Evolutionary conservation across 2,113 vertebrate genomes (phyloP).

Genomic region (Barnardius zonarius): DNA sequence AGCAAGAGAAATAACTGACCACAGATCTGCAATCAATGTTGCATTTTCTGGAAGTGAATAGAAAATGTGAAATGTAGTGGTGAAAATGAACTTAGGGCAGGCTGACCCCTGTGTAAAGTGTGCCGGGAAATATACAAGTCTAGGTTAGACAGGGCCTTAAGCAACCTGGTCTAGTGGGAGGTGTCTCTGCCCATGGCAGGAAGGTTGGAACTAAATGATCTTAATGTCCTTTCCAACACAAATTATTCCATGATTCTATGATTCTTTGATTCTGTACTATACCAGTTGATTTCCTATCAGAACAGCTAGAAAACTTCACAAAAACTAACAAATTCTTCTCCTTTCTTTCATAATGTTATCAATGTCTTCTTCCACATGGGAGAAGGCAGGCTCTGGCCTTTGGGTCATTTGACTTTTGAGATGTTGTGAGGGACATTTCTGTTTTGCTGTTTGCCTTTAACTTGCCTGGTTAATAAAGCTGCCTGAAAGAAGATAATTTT

Average conservation of each 20-base stretch:
- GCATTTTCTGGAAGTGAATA: neutral
- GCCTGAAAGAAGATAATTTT: neutral
- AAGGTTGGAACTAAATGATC: no score
- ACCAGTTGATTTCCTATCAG: fast-evolving
- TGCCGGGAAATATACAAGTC: neutral
- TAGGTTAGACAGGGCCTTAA: no score
- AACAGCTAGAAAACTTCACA: neutral
- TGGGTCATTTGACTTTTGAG: neutral
- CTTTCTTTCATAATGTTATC: neutral
- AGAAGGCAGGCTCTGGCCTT: neutral
- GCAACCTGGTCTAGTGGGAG: no score
- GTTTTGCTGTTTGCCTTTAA: neutral
- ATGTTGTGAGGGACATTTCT: neutral
- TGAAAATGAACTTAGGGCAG: neutral
- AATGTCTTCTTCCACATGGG: neutral
- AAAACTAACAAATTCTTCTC: neutral
- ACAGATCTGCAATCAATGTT: neutral
- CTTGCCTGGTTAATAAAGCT: neutral
- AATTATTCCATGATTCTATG: no score
- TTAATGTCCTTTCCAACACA: no score
- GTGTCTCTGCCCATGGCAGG: no score
- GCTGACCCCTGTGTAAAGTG: neutral
- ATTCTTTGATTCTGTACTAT: no score
- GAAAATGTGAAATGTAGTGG: neutral
- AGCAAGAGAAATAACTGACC: neutral